Conservation (phyloP, 2,888 invertebrate genomes). For the Erebia aethiops region DNA sequence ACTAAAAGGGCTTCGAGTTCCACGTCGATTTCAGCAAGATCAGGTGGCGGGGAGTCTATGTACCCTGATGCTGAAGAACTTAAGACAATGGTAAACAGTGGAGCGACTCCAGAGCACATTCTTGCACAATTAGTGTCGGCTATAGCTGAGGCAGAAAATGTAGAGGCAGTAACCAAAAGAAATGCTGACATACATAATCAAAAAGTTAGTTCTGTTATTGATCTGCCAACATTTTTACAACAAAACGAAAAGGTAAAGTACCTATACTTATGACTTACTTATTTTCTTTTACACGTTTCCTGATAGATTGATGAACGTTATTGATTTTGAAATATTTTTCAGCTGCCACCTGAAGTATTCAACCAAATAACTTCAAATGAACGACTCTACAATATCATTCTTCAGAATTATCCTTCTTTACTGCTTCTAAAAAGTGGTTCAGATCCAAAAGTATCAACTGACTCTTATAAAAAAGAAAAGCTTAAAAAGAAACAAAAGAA, state of each 20-base stretch:
- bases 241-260: constrained; percentile 87
- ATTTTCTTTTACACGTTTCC: background rate
- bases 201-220: constrained; percentile 87
- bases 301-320: background rate
- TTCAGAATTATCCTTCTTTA: constrained; percentile 88
- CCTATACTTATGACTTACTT: background rate
- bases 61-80: constrained; percentile 87
- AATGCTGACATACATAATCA: constrained; percentile 73
- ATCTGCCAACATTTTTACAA: constrained; percentile 90
- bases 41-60: constrained; percentile 79
- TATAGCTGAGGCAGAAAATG: constrained; percentile 78
- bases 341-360: constrained; percentile 88
- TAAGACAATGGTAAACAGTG: constrained; percentile 86
- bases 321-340: constrained; percentile 37
- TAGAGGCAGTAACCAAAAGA: constrained; percentile 72
- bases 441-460: constrained; percentile 82
- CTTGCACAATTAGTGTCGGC: constrained; percentile 84
- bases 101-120: constrained; percentile 86
- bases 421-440: constrained; percentile 85
- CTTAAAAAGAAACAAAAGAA: constrained; percentile 53
- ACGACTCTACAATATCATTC: constrained; percentile 86
- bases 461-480: constrained; percentile 52
- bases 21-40: constrained; percentile 75
- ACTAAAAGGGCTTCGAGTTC: constrained; percentile 79
- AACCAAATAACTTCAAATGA: constrained; percentile 85